Evolutionary conservation across 1,140 invertebrate species (phyloP), one percentile per base, ranked within the genome.

Genomic region (Drosophila nebulosa): DNA sequence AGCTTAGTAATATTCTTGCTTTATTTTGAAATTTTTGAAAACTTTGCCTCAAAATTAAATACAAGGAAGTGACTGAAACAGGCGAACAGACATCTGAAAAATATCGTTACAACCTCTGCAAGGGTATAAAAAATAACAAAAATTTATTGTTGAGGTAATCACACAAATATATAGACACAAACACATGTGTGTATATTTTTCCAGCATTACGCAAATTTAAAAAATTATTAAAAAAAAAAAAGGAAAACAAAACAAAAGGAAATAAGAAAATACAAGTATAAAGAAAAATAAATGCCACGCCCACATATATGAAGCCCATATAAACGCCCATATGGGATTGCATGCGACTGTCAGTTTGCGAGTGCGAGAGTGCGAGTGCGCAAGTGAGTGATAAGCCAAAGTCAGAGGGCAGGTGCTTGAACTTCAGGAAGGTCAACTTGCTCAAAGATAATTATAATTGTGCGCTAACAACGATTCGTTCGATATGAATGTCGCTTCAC

Each of bases 321-420:
- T 18, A 12, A 71, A 57, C 63, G 70, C 71, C 72, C 51, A 27
- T 14, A 30, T 30, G 27, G 36, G 53, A 65, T 73, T 79, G 64
- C 70, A 75, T 67, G 73, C 52, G 55, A 27, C 32, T 64, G 79
- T 18, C 7, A 18, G 7, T 6, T n/a, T n/a, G n/a, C n/a, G n/a
- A n/a, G n/a, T n/a, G n/a, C n/a, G n/a, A n/a, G 39, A 46, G 14
- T 46, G 27, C 27, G 27, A 30, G 24, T 39, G 14, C 4, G 39
- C 21, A 9, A 10, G 14, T 32, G 50, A 67, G 53, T 69, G 80
- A 85, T 85, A 85, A 86, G 69, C 60, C 63, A 62, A 55, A 80
- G 81, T 85, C 80, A 85, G 69, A 86, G 80, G 81, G 78, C 81
- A 85, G 80, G 78, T 81, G 80, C 69, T 78, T 85, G 80, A 85